Conservation (phyloP, 2,888 invertebrate species). For the Zhengitettix transpicula region DNA sequence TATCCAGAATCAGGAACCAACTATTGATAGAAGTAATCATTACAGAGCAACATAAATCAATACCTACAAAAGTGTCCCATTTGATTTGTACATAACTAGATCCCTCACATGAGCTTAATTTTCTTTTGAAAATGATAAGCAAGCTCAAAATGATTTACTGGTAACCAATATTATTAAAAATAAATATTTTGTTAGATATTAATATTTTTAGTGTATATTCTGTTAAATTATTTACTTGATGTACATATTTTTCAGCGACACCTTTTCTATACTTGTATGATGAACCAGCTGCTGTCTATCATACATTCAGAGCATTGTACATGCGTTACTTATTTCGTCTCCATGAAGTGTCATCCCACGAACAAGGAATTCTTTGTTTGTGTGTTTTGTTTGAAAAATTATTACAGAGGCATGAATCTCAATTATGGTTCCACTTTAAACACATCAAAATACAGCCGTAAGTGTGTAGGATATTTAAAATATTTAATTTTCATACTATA, state of each 20-base stretch:
- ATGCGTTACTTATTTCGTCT: constrained; percentile 80
- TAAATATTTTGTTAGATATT: too few species aligned
- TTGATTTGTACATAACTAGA: not conserved
- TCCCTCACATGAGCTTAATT: too few species aligned
- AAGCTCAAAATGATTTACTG: too few species aligned
- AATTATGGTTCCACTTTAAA: constrained; percentile 80
- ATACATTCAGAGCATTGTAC: constrained; percentile 81
- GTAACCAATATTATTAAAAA: too few species aligned
- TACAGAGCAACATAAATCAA: not conserved
- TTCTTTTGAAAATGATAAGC: too few species aligned
- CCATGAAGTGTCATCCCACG: constrained; percentile 82
- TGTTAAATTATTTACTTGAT: too few species aligned
- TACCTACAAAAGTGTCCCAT: not conserved
- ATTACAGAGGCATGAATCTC: constrained; percentile 77
- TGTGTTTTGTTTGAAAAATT: constrained; percentile 80
- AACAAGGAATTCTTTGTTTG: constrained; percentile 73
- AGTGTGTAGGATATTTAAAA: constrained; percentile 26
- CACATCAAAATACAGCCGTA: constrained; percentile 82
- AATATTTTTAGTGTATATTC: too few species aligned
- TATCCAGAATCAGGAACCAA: not conserved
- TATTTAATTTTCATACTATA: not conserved
- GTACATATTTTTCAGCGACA: constrained; percentile 44
- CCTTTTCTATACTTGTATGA: constrained; percentile 89
- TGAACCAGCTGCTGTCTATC: constrained; percentile 73
- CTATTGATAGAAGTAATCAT: not conserved